Conservation (phyloP, 2,888 invertebrate genomes). For the Drosophila conformis region DNA sequence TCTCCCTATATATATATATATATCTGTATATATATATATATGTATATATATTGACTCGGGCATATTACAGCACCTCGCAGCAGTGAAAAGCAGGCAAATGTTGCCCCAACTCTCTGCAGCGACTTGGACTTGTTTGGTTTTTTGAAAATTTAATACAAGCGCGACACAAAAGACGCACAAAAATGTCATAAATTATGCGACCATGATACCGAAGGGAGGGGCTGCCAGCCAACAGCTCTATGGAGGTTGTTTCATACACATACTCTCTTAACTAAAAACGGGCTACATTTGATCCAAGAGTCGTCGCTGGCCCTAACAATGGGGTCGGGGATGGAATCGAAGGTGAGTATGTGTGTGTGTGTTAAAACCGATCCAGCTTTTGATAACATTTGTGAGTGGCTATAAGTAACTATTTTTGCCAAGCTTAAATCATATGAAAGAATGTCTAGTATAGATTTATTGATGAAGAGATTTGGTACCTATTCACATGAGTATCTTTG, state of each 20-base stretch:
- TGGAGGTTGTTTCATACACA: slow-evolving; percentile 43
- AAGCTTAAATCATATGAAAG: background rate
- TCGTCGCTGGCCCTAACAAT: slow-evolving; percentile 27
- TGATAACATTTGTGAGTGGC: background rate
- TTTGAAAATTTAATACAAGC: slow-evolving; percentile 75
- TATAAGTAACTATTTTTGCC: background rate
- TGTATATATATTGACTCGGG: background rate
- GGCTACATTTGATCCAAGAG: slow-evolving; percentile 53
- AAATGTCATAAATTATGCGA: slow-evolving; percentile 83
- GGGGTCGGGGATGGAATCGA: slow-evolving; percentile 10
- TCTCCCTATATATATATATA: background rate
- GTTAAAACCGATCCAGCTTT: slow-evolving; percentile 15
- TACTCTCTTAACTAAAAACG: slow-evolving; percentile 27
- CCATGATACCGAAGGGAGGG: slow-evolving; percentile 72
- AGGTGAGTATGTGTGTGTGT: slow-evolving; percentile 1
- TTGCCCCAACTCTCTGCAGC: slow-evolving; percentile 51
- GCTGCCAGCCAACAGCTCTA: slow-evolving; percentile 64
- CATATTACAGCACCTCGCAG: slow-evolving; percentile 39
- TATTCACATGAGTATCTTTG: background rate
- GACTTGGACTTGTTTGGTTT: slow-evolving; percentile 55
- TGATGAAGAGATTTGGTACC: background rate
- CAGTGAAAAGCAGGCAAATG: slow-evolving; percentile 73
- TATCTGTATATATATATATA: background rate
- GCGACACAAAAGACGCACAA: slow-evolving; percentile 82
- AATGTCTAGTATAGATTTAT: background rate